Percentiles rank a stretch among this genome's conserved stretches.
phyloP scores from a whole-genome alignment of 2,888 invertebrate species.

The Aphelenchoides bicaudatus region DNA sequence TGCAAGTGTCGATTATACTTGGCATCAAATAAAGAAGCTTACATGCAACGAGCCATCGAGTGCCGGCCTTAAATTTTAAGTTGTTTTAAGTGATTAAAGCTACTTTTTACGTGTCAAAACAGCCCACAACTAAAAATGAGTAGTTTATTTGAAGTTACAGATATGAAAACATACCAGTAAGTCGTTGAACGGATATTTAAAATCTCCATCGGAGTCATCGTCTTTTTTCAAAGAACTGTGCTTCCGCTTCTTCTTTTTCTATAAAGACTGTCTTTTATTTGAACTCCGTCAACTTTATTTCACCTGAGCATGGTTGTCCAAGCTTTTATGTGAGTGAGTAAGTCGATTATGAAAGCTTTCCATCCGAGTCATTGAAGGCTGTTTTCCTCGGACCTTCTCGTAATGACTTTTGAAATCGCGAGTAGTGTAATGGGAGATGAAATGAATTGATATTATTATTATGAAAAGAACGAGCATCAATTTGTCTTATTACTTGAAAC shows the following conservation, averaged over 20 bases:
- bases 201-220: constrained; percentile 27
- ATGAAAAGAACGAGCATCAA: too few relatives aligned
- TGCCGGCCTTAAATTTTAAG: too few relatives aligned
- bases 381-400: constrained; percentile 24
- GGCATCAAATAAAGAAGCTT: constrained; percentile 99
- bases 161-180: constrained; percentile 71
- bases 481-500: too few relatives aligned
- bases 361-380: constrained; percentile 14
- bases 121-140: constrained; percentile 72
- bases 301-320: too few relatives aligned
- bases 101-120: constrained; percentile 91
- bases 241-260: too few relatives aligned
- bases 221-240: constrained; percentile 15
- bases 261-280: too few relatives aligned
- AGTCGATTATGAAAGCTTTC: constrained; percentile 23
- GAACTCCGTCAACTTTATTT: too few relatives aligned
- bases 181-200: constrained; percentile 82
- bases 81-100: too few relatives aligned
- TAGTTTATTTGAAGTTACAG: too few relatives aligned
- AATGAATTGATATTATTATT: too few relatives aligned
- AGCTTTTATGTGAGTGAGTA: constrained; percentile 18
- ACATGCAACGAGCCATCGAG: too few relatives aligned
- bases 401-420: constrained; percentile 66
- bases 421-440: too few relatives aligned
- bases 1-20: constrained; percentile 71